phyloP scores from a whole-genome alignment of 2,797 vertebrate genomes.

The Propithecus perrieri region DNA sequence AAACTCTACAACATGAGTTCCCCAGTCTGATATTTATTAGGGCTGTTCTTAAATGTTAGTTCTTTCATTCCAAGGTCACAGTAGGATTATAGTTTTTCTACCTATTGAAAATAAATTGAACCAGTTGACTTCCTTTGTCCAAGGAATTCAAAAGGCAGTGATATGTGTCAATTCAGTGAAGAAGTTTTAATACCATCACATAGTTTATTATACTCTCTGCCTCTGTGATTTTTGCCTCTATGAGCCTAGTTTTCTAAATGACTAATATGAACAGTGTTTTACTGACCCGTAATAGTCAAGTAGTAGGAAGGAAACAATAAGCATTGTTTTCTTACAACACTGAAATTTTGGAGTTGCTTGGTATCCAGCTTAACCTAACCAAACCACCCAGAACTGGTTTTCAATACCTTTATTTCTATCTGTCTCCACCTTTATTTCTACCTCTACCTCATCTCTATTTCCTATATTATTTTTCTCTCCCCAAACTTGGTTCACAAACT shows the following conservation, averaged over 20 bases:
- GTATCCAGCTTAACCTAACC: background rate
- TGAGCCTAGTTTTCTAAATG: background rate
- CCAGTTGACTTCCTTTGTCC: background rate
- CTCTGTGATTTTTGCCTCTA: background rate
- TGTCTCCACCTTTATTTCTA: background rate
- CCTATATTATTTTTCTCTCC: background rate
- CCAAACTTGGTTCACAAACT: background rate
- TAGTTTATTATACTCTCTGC: background rate
- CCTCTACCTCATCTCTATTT: background rate
- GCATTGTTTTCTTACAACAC: background rate
- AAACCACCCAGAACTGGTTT: background rate
- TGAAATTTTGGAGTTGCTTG: background rate
- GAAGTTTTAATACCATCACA: background rate
- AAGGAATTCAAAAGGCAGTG: background rate
- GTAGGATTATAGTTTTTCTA: background rate
- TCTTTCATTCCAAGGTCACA: background rate
- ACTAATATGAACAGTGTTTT: background rate
- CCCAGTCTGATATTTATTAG: background rate
- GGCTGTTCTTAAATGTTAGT: background rate
- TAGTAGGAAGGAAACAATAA: background rate
- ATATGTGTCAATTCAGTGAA: background rate
- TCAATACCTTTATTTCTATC: background rate
- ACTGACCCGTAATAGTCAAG: background rate
- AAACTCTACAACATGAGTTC: background rate
- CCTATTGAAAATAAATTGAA: background rate